A percentile compares a stretch with the other conserved stretches of the same genome.
These are phyloP conservation scores for Peromyscus polionotus DNA, from an alignment of 2,113 vertebrate genomes.

Conservation along the genomic window DNA sequence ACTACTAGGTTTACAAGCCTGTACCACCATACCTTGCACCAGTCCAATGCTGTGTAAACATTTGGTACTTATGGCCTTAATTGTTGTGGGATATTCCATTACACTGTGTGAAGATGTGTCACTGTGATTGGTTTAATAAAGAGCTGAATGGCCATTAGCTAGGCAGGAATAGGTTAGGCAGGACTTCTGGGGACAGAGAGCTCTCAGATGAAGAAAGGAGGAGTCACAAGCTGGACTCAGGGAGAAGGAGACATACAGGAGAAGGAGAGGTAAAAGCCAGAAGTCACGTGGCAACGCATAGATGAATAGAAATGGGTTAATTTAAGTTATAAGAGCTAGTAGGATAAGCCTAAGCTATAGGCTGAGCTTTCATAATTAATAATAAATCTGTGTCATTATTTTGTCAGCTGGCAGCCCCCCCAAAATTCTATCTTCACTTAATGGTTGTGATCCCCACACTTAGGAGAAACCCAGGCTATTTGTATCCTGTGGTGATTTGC, in stretches of 20 bases:
- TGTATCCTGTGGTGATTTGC: not conserved
- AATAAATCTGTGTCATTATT: not conserved
- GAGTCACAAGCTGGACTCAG: not conserved
- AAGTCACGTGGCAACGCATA: too few species aligned
- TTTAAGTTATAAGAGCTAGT: not conserved
- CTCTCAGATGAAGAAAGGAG: not conserved
- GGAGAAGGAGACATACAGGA: not conserved
- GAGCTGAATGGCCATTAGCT: not conserved
- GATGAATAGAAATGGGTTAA: too few species aligned
- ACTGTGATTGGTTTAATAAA: not conserved
- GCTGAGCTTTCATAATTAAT: not conserved
- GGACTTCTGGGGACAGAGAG: not conserved
- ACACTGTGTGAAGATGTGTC: not conserved
- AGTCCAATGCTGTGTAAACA: not conserved
- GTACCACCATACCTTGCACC: not conserved
- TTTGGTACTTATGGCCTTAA: not conserved
- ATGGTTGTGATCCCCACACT: not conserved
- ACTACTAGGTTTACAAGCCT: not conserved
- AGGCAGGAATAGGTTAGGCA: not conserved
- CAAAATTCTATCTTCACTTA: not conserved
- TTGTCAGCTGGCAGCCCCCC: not conserved
- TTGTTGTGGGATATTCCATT: not conserved
- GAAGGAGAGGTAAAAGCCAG: not conserved
- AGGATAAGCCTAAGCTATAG: not conserved
- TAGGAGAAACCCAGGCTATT: constrained; percentile 27